A percentile compares a stretch with the other conserved stretches of the same genome.
Evolutionary conservation across 2,113 vertebrate species (phyloP).

Genomic region (Hypomesus transpacificus): DNA sequence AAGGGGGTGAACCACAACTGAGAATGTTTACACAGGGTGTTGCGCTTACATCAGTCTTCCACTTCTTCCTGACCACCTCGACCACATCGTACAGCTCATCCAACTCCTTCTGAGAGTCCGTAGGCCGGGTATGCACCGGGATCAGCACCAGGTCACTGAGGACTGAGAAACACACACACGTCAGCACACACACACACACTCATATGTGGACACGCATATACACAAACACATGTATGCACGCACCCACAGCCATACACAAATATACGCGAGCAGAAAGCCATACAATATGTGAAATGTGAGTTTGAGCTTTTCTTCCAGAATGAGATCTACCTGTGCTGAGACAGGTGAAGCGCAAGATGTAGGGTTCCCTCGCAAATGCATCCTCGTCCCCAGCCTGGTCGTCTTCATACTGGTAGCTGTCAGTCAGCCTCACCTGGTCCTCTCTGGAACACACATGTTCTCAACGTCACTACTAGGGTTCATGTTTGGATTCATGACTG

Average conservation of each 20-base stretch:
- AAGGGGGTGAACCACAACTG: not conserved
- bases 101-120: constrained; percentile 65
- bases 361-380: constrained; percentile 60
- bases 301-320: too few species aligned
- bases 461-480: not conserved
- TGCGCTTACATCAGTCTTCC: constrained; percentile 58
- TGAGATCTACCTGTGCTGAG: constrained; percentile 34
- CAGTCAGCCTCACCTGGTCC: constrained; percentile 34
- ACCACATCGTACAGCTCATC: constrained; percentile 70
- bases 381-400: constrained; percentile 57
- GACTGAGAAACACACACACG: constrained; percentile 24
- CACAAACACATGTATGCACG: not conserved
- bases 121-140: constrained; percentile 71
- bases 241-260: not conserved
- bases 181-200: constrained; percentile 16
- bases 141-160: constrained; percentile 66
- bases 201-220: not conserved
- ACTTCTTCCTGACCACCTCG: constrained; percentile 41
- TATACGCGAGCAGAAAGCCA: too few species aligned
- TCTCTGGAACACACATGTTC: not conserved
- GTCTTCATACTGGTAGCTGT: constrained; percentile 50
- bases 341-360: constrained; percentile 49
- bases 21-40: not conserved
- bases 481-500: too few species aligned
- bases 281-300: too few species aligned